phyloP scores from a whole-genome alignment of 35 echinoderm and acorn worm genomes.

The Apostichopus californicus region DNA sequence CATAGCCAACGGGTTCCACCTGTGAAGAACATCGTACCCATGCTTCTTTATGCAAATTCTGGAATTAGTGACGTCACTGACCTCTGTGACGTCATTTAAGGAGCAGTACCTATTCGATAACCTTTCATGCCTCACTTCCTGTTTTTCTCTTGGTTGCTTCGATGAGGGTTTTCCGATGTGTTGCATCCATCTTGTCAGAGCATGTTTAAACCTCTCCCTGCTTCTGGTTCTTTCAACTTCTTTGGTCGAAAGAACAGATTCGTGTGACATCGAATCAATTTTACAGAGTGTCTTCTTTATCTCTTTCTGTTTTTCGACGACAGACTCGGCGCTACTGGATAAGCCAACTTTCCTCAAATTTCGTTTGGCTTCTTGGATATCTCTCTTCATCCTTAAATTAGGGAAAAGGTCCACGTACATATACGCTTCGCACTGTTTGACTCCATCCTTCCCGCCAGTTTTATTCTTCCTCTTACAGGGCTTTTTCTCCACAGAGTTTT shows the following conservation, averaged over 20 bases:
- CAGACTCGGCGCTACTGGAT: constrained; percentile 28
- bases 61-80: background rate
- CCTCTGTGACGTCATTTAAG: background rate
- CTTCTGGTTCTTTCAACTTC: background rate
- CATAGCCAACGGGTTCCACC: background rate
- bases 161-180: background rate
- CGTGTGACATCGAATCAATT: background rate
- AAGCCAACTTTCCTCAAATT: constrained; percentile 36
- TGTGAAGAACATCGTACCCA: background rate
- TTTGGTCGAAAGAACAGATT: background rate
- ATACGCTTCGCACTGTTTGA: background rate
- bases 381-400: background rate
- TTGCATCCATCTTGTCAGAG: constrained; percentile 8
- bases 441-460: background rate
- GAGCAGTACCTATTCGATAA: background rate
- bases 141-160: background rate
- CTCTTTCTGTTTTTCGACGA: background rate
- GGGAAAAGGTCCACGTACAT: constrained; percentile 31
- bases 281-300: background rate
- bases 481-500: too few relatives aligned
- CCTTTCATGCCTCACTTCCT: background rate
- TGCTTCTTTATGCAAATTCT: background rate
- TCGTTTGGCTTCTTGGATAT: background rate
- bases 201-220: constrained; percentile 5
- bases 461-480: too few relatives aligned